Evolutionary conservation across 2,888 invertebrate species (phyloP), one percentile per base, ranked within the genome.

Genomic region (Alcis repandata): DNA sequence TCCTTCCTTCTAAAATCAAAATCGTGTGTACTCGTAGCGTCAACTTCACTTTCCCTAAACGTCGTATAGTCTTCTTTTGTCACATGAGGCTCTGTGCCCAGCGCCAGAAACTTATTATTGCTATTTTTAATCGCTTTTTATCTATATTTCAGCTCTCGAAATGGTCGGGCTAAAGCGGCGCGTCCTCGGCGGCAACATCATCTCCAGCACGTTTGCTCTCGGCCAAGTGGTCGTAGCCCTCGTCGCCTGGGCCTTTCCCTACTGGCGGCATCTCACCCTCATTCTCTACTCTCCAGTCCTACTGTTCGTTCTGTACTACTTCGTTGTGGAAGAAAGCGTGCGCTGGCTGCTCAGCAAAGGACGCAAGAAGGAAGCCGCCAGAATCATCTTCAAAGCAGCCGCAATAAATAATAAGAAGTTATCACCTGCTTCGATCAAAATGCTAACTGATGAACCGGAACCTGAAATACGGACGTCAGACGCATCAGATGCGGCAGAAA

Each of bases 311-410:
- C 77, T 94, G 10, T 95, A 96, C 80, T 94, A 92, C 72, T 95
- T 95, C 91, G 60, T 95, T 2, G 84, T 95, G 40, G 95, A 95
- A 22, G 96, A 96, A 83, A 96, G 96, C 51, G 93, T 95, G 6
- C 90, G 96, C 65, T 97, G 97, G 96, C 91, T 96, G n/a, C 85
- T 96, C 45, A 94, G 95, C 59, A 95, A 95, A 75, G 95, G 93
- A 1, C 78, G 89, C 46, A 95, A 94, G 20, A 90, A 92, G 63
- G 91, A 92, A 74, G 94, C 95, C 0, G 90, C 92, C 2, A 85
- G 82, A 58, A 94, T 93, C 53, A 91, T 95, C 66, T 88, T 80
- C 59, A 90, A 88, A 78, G 94, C 92, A 0, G 95, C 94, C 1
- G 85, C 83, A 6, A 75, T 86, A 0, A 94, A 94, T 64, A 87